Conservation (phyloP, 1,140 invertebrate species). For the Coelopa frigida region DNA sequence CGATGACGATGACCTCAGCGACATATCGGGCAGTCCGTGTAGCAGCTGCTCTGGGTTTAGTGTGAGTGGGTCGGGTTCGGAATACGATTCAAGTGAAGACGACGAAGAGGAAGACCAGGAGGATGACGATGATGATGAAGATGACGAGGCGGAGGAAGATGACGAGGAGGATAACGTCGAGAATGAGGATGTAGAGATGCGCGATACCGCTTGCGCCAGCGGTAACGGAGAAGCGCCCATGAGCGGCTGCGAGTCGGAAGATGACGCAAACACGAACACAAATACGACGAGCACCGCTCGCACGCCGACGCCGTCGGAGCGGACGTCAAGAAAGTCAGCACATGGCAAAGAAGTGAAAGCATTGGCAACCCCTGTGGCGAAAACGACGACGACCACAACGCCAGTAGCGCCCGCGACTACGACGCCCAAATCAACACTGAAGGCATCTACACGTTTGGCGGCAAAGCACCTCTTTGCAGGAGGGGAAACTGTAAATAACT, state of each 20-base stretch:
- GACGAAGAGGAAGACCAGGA: constrained; percentile 39
- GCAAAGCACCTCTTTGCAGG: too few relatives aligned
- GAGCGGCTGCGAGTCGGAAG: constrained; percentile 17
- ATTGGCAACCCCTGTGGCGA: constrained; percentile 28
- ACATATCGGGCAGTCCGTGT: constrained; percentile 39
- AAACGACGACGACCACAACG: constrained; percentile 30
- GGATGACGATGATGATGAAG: constrained; percentile 23
- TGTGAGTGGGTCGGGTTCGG: constrained; percentile 36
- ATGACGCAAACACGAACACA: constrained; percentile 16
- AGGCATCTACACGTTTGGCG: constrained; percentile 5
- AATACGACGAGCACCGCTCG: constrained; percentile 20
- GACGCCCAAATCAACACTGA: constrained; percentile 4
- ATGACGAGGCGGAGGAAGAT: constrained; percentile 22
- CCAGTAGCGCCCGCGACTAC: constrained; percentile 9
- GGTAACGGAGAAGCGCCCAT: constrained; percentile 25
- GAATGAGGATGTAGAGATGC: constrained; percentile 19
- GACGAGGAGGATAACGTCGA: constrained; percentile 10
- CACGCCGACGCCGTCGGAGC: constrained; percentile 27
- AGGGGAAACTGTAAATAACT: constrained; percentile 12
- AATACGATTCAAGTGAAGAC: constrained; percentile 31
- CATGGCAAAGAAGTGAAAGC: constrained; percentile 28
- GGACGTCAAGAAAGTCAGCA: constrained; percentile 5
- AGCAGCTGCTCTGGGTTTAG: constrained; percentile 42
- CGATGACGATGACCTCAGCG: constrained; percentile 31
- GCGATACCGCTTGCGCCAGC: constrained; percentile 14